Base-by-base conservation (phyloP, 2,888 invertebrate species). In the Coenonympha arcania region DNA sequence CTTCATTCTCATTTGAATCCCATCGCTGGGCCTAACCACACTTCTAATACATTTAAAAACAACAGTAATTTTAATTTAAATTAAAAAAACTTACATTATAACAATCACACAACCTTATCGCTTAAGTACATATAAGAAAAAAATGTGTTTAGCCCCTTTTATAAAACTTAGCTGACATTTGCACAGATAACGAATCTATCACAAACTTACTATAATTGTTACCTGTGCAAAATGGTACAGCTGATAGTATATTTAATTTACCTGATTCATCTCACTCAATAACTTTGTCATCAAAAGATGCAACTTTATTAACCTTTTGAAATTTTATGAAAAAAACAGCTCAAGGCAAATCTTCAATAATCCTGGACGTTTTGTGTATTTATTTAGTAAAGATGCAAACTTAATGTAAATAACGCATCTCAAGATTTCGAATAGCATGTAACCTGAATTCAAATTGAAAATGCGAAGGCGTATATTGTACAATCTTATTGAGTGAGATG, bases 1-100 rank as follows among this genome's bases (percentile, higher is more conserved):
- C 54, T 61, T 70, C 84, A 84, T 85, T 85, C 84, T 84, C 84
- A 85, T 84, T 85, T 83, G 56, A 77, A 84, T 82, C 83, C 69
- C 64, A 55, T 56, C 28, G 36, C 47, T 64, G 71, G 69, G 69
- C 69, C 69, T 69, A 73, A 69, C 62, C 76, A 73, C 76, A 72
- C 65, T 66, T 68, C 40, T 50, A 51, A n/a, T 19, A 33, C 26
- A 42, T 16, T 31, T n/a, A 20, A 15, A 39, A 11, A 28, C 40
- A 34, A 33, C 18, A 20, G 8, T 4, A 30, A 36, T 33, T 36
- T 39, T 22, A 2, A 18, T n/a, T n/a, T n/a, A n/a, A n/a, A n/a
- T n/a, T n/a, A 20, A 37, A 8, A 13, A n/a, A 18, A 37, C 20
- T 26, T 48, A 6, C 26, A 13, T 19, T 37, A 20, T 19, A 22